Conservation (phyloP, 2,113 vertebrate genomes). For the Tragelaphus strepsiceros region DNA sequence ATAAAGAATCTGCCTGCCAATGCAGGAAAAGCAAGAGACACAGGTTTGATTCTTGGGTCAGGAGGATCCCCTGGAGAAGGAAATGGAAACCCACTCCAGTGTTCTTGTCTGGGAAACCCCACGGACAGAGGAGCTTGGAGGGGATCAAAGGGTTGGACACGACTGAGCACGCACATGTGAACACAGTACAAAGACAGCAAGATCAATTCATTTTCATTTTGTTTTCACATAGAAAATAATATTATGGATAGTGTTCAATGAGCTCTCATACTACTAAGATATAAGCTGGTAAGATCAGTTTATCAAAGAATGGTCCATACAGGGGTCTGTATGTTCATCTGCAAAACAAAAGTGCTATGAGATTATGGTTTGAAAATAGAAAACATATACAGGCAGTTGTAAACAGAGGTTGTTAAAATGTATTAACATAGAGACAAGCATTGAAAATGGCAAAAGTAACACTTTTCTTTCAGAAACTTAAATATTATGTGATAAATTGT, state of each 20-base stretch:
- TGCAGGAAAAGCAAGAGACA: not conserved
- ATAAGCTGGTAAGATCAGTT: not conserved
- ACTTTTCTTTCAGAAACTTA: not conserved
- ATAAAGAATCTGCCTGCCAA: not conserved
- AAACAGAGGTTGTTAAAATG: not conserved
- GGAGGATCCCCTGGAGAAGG: not conserved
- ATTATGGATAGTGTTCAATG: not conserved
- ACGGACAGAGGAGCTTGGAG: not conserved
- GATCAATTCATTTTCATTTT: slow-evolving; percentile 12
- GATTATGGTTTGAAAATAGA: not conserved
- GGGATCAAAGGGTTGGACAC: not conserved
- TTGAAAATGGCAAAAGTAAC: not conserved
- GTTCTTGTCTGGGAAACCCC: not conserved
- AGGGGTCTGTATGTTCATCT: not conserved
- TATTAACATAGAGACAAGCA: not conserved
- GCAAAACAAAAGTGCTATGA: not conserved
- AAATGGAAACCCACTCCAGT: not conserved
- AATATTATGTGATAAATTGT: not conserved
- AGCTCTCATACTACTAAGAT: not conserved
- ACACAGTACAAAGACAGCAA: not conserved
- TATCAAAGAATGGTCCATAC: not conserved
- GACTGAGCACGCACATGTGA: not conserved
- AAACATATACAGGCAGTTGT: not conserved
- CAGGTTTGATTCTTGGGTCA: not conserved
- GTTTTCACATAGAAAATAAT: not conserved